Conservation (phyloP, 1,140 invertebrate genomes). For the Drosophila kohkoa region DNA sequence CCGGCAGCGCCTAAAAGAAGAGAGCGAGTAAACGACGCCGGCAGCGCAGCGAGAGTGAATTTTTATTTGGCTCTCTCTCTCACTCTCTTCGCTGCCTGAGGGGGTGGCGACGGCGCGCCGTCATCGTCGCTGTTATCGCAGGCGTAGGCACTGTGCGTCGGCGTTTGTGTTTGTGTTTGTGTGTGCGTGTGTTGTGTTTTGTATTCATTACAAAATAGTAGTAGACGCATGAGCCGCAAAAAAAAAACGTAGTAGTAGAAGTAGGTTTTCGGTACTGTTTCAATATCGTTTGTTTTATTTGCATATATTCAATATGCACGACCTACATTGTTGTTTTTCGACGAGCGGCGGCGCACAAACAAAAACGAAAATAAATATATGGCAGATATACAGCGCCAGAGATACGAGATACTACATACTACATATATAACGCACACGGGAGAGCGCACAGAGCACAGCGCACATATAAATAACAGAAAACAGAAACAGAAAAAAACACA, state of each 20-base stretch:
- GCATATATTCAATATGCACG: conserved; percentile 80
- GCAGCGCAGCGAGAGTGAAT: conserved; percentile 66
- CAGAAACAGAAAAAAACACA: conserved; percentile 31
- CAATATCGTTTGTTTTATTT: conserved; percentile 59
- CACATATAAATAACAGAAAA: conserved; percentile 38
- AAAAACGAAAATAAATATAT: conserved; percentile 52
- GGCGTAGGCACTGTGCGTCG: conserved; percentile 38
- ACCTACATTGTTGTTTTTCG: conserved; percentile 73
- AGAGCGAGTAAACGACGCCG: conserved; percentile 1
- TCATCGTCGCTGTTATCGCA: conserved; percentile 48
- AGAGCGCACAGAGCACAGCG: conserved; percentile 17
- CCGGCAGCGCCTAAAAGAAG: conserved; percentile 29
- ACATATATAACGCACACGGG: conserved; percentile 29
- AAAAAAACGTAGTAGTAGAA: conserved; percentile 14
- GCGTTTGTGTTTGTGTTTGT: conserved; percentile 26
- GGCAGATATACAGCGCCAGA: background rate
- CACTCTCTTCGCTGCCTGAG: conserved; percentile 39
- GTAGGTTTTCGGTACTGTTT: conserved; percentile 61
- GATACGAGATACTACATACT: conserved; percentile 54
- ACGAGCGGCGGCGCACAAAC: conserved; percentile 53
- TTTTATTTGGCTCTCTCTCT: conserved; percentile 31
- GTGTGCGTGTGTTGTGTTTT: conserved; percentile 36
- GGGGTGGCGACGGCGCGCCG: conserved; percentile 40
- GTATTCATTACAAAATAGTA: conserved; percentile 55
- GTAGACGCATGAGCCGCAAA: conserved; percentile 26